These are phyloP conservation scores for Spongilla lacustris DNA, from an alignment of 37 sponge, comb jelly and placozoan species.

Conservation along the genomic window DNA sequence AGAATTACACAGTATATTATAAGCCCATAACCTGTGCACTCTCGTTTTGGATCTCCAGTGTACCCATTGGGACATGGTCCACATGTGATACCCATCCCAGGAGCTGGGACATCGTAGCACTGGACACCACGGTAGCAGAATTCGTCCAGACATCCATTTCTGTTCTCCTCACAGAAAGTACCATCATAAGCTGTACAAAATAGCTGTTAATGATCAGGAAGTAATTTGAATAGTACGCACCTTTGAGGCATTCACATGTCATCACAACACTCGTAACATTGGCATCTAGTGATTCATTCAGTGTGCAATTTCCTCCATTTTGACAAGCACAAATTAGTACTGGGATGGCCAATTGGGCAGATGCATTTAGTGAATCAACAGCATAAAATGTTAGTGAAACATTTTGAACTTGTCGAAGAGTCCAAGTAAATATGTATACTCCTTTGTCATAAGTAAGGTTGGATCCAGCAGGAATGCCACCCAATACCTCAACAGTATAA, in stretches of 20 bases:
- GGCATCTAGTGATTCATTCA: background rate
- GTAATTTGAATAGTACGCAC: background rate
- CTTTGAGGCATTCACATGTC: background rate
- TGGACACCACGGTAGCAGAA: background rate
- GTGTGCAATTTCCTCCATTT: slow-evolving; percentile 45
- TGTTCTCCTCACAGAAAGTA: background rate
- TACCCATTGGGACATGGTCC: background rate
- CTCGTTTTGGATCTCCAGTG: background rate
- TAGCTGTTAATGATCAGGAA: background rate
- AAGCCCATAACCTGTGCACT: too few species aligned
- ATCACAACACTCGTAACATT: background rate
- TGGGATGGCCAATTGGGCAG: background rate
- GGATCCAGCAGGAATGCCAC: background rate
- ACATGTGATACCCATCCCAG: background rate
- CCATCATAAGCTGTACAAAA: background rate
- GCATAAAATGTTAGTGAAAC: background rate
- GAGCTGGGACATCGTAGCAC: background rate
- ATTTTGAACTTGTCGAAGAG: background rate
- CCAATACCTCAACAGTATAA: background rate
- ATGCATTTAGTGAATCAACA: slow-evolving; percentile 4
- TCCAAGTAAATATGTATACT: background rate
- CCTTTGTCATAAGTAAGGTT: background rate
- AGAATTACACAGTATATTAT: too few species aligned
- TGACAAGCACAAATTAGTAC: slow-evolving; percentile 32
- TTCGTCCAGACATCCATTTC: background rate